Evolutionary conservation across 2,888 invertebrate species (phyloP), one percentile per base, ranked within the genome.

Genomic region (Celastrina argiolus): DNA sequence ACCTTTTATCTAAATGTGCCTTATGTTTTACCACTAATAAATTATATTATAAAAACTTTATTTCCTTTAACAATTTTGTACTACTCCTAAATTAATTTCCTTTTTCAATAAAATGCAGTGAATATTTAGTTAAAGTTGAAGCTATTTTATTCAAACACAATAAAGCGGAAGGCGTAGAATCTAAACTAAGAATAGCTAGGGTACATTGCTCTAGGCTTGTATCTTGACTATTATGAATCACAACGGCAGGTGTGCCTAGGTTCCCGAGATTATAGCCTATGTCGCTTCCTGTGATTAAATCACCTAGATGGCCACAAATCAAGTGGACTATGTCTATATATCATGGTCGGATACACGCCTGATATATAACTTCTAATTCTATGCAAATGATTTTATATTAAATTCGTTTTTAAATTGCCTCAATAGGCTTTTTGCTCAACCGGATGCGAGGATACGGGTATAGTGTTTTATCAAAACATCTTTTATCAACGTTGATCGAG

Each of bases 251-350:
- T 58, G 34, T 59, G 34, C 31, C 8, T 56, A 65, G 36, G 65
- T 65, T 63, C 65, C 65, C 26, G 56, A 28, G 64, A 64, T 58
- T 31, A 64, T 45, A 64, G 41, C 65, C 77, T 59, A 51, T 79
- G 83, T 80, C 77, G 82, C 81, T 89, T 90, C 90, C 90, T 89
- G 90, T 81, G 89, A 89, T 90, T 84, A 85, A 80, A 87, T 86
- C 84, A 81, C 66, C 72, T 51, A 51, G 67, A 72, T 74, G 75
- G 74, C 74, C 81, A 85, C 89, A 87, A 89, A 88, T 88, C 89
- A 88, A 82, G 81, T 77, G 28, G 39, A 31, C 26, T 36, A 34
- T 31, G 45, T 12, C 28, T 31, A 64, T 64, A 51, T 45, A 51
- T 64, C 39, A 61, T 61, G 18, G 31, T 18, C 61, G 61, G 22